Conservation (phyloP, 2,888 invertebrate species). For the Stramonita haemastoma region DNA sequence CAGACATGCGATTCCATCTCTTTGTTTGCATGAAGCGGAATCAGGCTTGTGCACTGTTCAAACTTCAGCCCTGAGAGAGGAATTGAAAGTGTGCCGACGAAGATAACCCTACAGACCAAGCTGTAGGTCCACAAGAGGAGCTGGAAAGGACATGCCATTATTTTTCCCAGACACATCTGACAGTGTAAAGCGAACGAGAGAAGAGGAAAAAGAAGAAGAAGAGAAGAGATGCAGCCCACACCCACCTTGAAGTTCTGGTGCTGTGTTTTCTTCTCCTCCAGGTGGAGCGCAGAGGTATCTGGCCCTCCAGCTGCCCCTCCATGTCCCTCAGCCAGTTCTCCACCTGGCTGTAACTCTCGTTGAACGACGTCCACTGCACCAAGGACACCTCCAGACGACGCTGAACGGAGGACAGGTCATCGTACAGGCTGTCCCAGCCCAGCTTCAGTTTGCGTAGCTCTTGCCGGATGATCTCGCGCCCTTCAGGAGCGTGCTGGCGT, state of each 20-base stretch:
- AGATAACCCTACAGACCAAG: too few species aligned
- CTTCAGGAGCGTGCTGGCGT: conserved; percentile 95
- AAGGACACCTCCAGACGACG: conserved; percentile 91
- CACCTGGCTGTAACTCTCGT: conserved; percentile 88
- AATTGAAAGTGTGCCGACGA: too few species aligned
- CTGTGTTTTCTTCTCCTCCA: conserved; percentile 94
- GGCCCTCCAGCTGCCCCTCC: conserved; percentile 86
- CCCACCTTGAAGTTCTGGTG: conserved; percentile 71
- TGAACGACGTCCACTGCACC: conserved; percentile 95
- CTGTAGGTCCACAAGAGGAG: too few species aligned
- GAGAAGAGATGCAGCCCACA: background rate
- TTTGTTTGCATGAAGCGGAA: too few species aligned
- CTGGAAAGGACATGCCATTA: too few species aligned
- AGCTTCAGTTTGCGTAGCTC: conserved; percentile 89
- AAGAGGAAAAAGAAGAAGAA: too few species aligned
- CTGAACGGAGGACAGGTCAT: conserved; percentile 89
- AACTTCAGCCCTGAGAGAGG: too few species aligned
- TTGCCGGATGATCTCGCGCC: conserved; percentile 90
- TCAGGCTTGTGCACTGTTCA: too few species aligned
- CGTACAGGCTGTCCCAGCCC: conserved; percentile 92
- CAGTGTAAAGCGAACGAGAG: too few species aligned
- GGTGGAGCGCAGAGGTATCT: conserved; percentile 90
- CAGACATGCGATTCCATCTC: too few species aligned
- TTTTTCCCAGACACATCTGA: too few species aligned
- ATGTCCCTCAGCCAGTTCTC: conserved; percentile 87